Evolutionary conservation across 2,888 invertebrate species (phyloP).

Genomic region (Gortyna flavago): DNA sequence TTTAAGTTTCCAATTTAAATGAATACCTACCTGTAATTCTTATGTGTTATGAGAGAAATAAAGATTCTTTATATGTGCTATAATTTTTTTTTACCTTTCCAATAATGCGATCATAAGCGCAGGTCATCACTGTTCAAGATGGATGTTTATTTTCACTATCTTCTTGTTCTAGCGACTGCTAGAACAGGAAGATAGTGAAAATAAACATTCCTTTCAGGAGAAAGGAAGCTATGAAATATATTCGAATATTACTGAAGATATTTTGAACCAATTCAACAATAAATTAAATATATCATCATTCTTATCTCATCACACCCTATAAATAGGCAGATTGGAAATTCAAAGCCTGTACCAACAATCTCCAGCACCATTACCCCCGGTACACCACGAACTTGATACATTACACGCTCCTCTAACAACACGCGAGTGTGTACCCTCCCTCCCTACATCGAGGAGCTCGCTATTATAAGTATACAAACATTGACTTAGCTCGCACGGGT

Average conservation of each 20-base stretch:
- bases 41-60: background rate
- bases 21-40: background rate
- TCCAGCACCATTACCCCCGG: conserved; percentile 9
- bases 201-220: background rate
- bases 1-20: background rate
- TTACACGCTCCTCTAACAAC: conserved; percentile 27
- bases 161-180: background rate
- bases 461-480: conserved; percentile 45
- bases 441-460: conserved; percentile 18
- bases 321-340: background rate
- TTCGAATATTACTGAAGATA: too few species aligned
- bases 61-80: too few species aligned
- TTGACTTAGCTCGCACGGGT: conserved; percentile 51
- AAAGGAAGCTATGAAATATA: too few species aligned
- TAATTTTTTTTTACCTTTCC: too few species aligned
- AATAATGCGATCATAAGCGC: too few species aligned
- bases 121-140: background rate
- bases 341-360: conserved; percentile 13
- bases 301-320: background rate
- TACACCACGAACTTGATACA: conserved; percentile 18
- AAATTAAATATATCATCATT: background rate
- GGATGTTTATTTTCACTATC: background rate
- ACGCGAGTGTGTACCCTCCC: conserved; percentile 6
- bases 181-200: too few species aligned
- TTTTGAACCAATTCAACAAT: background rate